phyloP scores from a whole-genome alignment of 2,888 invertebrate species.

The Anticlea derivata region DNA sequence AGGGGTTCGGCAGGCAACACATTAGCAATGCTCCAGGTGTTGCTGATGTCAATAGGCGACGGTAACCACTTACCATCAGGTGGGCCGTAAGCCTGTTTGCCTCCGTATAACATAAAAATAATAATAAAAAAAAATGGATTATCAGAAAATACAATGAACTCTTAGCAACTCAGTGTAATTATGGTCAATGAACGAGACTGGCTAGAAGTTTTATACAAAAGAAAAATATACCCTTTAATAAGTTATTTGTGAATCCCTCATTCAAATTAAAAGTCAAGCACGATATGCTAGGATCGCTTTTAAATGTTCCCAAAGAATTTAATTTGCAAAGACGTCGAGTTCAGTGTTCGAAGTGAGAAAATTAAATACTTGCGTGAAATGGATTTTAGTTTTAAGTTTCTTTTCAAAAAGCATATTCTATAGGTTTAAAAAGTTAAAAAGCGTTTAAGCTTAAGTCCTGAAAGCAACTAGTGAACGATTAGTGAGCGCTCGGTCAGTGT shows the following conservation, averaged over 20 bases:
- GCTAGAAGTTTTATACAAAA: no score
- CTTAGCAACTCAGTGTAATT: no score
- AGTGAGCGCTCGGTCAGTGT: slow-evolving; percentile 47
- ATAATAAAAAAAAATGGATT: no score
- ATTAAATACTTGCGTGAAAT: slow-evolving; percentile 42
- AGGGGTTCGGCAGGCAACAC: no score
- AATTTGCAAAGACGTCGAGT: slow-evolving; percentile 32
- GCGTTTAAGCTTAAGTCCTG: slow-evolving; percentile 38
- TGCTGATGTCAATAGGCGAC: no score
- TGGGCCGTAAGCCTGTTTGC: no score
- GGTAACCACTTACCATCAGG: no score
- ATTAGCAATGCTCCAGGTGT: no score
- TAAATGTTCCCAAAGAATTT: slow-evolving; percentile 33
- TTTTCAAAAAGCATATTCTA: slow-evolving; percentile 42
- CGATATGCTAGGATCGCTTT: slow-evolving; percentile 12
- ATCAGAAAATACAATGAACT: no score
- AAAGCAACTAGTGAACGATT: slow-evolving; percentile 50
- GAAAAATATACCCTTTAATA: no score
- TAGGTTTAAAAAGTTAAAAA: slow-evolving; percentile 51
- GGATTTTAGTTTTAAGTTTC: slow-evolving; percentile 41
- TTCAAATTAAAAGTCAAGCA: slow-evolving; percentile 11
- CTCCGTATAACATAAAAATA: no score
- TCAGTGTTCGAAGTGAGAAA: slow-evolving; percentile 36
- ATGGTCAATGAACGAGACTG: no score
- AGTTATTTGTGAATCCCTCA: neutral